Evolutionary conservation across 2,888 invertebrate genomes (phyloP), one percentile per base, ranked within the genome.

Genomic region (Drosophila vallismaia): DNA sequence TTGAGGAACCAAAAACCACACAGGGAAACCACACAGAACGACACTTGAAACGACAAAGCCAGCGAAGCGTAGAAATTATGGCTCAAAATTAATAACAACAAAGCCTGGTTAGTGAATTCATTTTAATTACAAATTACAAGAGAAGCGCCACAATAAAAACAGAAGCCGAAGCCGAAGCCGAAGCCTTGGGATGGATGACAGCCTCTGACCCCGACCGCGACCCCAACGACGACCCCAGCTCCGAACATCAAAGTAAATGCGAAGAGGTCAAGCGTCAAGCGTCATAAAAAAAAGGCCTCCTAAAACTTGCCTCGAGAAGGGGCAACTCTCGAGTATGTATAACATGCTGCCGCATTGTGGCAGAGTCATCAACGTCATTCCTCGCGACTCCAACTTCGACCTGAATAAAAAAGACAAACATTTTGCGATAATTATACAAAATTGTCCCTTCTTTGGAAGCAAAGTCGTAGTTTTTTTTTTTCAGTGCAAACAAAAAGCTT

Each of bases 111-210:
- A 19, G 19, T 62, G 66, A 71, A 70, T 70, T 71, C 56, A 64
- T 81, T 79, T 76, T 77, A 82, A 87, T 83, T 87, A 88, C 86
- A 88, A 86, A 86, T 88, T 86, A 84, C 86, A 74, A 14, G 51
- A n/a, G 73, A 60, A 75, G 77, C 77, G 75, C 71, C 87, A 80
- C 56, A 72, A 52, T 70, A 52, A 54, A 48, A 26, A 33, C 12
- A 38, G 38, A 51, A 28, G 79, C 78, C 75, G n/a, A n/a, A n/a
- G n/a, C 2, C 10, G n/a, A 4, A 38, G 10, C n/a, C n/a, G n/a
- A 38, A 79, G 79, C 78, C 75, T 82, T 69, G 72, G 42, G 45
- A 56, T n/a, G n/a, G n/a, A n/a, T n/a, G n/a, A n/a, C n/a, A n/a
- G 66, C 60, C 70, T 62, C 69, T 84, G 86, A 84, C 84, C 84